phyloP scores from a whole-genome alignment of 1,140 invertebrate genomes.

The Danaus plexippus region DNA sequence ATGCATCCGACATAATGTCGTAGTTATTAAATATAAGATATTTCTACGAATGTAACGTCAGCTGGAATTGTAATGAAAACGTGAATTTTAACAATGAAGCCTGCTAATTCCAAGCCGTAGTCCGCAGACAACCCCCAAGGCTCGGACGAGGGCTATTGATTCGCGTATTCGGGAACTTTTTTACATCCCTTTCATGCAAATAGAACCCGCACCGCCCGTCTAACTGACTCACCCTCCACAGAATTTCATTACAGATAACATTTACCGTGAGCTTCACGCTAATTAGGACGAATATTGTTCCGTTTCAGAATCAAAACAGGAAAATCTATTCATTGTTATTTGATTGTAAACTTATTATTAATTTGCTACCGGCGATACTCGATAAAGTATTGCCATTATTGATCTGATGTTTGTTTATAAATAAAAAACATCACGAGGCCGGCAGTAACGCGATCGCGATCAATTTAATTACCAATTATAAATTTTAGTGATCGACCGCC shows the following conservation, averaged over 20 bases:
- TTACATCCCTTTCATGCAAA: constrained; percentile 23
- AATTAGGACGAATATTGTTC: too few species aligned
- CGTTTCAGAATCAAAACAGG: constrained; percentile 4
- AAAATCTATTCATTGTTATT: constrained; percentile 15
- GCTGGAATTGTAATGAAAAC: too few species aligned
- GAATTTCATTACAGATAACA: constrained; percentile 29
- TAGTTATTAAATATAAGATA: too few species aligned
- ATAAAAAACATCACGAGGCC: too few species aligned
- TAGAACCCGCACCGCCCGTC: constrained; percentile 12
- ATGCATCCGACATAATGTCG: too few species aligned
- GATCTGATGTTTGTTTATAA: too few species aligned
- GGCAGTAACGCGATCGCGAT: constrained; percentile 4
- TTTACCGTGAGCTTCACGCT: neutral
- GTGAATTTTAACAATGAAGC: neutral
- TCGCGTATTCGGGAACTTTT: constrained; percentile 48
- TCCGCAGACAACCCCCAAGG: constrained; percentile 37
- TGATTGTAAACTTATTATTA: too few species aligned
- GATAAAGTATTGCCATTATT: too few species aligned
- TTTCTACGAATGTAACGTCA: too few species aligned
- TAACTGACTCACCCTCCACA: constrained; percentile 34
- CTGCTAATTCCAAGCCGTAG: constrained; percentile 26
- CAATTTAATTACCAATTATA: constrained; percentile 31
- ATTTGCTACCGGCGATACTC: too few species aligned
- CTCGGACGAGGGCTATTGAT: constrained; percentile 51
- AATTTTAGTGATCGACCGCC: constrained; percentile 39